These are phyloP conservation scores for Silurus meridionalis DNA, from an alignment of 2,113 vertebrate species.

Conservation along the genomic window DNA sequence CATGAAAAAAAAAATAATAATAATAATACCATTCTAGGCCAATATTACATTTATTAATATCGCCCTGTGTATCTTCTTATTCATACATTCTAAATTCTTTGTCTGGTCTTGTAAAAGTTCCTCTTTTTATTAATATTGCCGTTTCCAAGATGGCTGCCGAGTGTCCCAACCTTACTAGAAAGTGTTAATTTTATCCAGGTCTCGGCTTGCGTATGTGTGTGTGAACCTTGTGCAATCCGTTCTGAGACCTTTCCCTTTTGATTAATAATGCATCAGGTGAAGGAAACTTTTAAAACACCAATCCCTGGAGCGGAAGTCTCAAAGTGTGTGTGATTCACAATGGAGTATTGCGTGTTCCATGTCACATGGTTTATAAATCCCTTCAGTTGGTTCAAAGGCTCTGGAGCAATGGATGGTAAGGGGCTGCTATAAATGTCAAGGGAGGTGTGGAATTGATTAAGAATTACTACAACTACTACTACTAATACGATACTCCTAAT, in stretches of 20 bases:
- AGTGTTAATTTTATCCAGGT: not conserved
- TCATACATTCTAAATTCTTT: not conserved
- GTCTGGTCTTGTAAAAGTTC: not conserved
- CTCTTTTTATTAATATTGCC: too few species aligned
- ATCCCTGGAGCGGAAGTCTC: conserved; percentile 49
- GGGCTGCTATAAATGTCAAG: not conserved
- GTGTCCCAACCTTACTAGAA: too few species aligned
- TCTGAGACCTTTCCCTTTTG: conserved; percentile 19
- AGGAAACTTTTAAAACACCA: conserved; percentile 43
- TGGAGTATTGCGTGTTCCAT: conserved; percentile 37
- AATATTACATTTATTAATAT: not conserved
- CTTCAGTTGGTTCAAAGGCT: conserved; percentile 49
- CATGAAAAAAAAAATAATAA: not conserved
- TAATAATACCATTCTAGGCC: not conserved
- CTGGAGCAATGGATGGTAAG: conserved; percentile 53
- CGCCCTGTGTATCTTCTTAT: not conserved
- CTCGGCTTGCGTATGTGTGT: not conserved
- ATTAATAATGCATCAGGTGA: conserved; percentile 54
- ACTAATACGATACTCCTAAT: not conserved
- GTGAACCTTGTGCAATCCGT: not conserved
- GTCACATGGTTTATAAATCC: conserved; percentile 63
- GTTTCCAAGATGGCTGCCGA: not conserved
- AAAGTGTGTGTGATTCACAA: conserved; percentile 49
- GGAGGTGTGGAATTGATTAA: not conserved
- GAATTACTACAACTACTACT: not conserved